Conservation (phyloP, 2,797 vertebrate species). For the Chiloscyllium punctatum region DNA sequence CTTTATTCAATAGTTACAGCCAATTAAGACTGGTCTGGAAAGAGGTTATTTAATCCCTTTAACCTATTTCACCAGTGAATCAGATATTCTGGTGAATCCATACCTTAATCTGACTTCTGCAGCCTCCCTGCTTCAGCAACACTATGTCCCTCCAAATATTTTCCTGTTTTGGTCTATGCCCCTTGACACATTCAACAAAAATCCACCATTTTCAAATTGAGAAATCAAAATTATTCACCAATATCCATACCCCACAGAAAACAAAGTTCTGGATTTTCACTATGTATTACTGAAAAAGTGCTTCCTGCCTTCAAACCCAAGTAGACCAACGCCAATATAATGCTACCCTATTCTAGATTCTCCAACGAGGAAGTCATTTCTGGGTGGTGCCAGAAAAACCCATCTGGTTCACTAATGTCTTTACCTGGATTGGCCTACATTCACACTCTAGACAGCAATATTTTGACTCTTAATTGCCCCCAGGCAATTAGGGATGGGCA, state of each 20-base stretch:
- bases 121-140: too few species aligned
- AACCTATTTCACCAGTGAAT: neutral
- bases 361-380: neutral
- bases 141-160: neutral
- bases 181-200: neutral
- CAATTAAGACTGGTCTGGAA: neutral
- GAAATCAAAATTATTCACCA: neutral
- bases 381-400: too few species aligned
- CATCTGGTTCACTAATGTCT: too few species aligned
- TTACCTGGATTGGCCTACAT: too few species aligned
- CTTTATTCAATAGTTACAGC: neutral
- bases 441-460: too few species aligned
- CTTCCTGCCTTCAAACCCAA: neutral
- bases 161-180: neutral
- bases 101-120: neutral
- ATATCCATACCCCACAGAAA: too few species aligned
- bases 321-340: too few species aligned
- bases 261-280: neutral
- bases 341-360: neutral
- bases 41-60: neutral
- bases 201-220: neutral
- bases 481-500: too few species aligned
- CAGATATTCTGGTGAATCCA: neutral
- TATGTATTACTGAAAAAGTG: neutral
- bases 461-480: too few species aligned